Evolutionary conservation across 1,140 invertebrate species (phyloP).

Genomic region (Bombyx mandarina): DNA sequence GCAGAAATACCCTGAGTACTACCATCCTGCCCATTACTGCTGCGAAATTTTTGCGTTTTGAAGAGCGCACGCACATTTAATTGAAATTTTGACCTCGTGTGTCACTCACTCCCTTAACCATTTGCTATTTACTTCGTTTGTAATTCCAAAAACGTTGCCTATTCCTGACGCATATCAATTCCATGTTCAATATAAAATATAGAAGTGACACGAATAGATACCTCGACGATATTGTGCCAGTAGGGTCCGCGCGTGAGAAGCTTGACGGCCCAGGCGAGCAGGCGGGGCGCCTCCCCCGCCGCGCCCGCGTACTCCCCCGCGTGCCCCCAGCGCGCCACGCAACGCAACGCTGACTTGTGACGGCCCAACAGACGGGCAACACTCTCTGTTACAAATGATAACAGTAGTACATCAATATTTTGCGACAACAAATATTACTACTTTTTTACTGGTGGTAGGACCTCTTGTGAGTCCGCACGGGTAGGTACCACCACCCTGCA

Average conservation of each 20-base stretch:
- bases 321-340: constrained; percentile 83
- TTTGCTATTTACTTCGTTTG: too few relatives aligned
- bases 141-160: too few relatives aligned
- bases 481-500: too few relatives aligned
- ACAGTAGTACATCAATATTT: neutral
- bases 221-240: constrained; percentile 16
- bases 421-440: neutral
- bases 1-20: too few relatives aligned
- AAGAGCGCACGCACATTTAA: too few relatives aligned
- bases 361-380: constrained; percentile 75
- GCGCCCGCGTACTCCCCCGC: constrained; percentile 87
- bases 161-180: neutral
- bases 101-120: too few relatives aligned
- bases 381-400: constrained; percentile 60
- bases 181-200: too few relatives aligned
- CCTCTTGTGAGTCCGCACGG: too few relatives aligned
- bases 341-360: constrained; percentile 72
- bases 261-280: constrained; percentile 85
- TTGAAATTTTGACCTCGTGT: too few relatives aligned
- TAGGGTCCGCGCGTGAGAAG: constrained; percentile 12
- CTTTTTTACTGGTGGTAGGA: too few relatives aligned
- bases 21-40: too few relatives aligned
- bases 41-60: too few relatives aligned
- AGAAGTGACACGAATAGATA: neutral
- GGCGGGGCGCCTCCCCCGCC: constrained; percentile 85